Base-by-base conservation (phyloP, 2,113 vertebrate species). In the Uria aalge region DNA sequence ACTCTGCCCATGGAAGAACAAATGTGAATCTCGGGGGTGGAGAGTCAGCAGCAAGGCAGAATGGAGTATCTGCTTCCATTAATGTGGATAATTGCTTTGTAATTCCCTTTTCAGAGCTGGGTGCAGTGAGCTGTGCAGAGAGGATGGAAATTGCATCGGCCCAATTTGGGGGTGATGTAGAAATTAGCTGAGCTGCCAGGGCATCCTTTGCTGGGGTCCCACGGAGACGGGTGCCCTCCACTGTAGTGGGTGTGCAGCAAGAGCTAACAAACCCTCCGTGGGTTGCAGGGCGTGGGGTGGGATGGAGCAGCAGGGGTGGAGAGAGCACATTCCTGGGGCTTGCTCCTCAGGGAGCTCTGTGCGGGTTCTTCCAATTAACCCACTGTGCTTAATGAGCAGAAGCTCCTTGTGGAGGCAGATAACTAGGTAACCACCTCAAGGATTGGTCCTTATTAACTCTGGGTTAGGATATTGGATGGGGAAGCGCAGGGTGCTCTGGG, bases 81-180 rank as follows among this genome's bases (percentile, higher is more conserved):
- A 88, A 86, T 1, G 8, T 22, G 52, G 67, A 34, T 81, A 88
- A 96, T 94, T 96, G 89, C 90, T 97, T 96, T 93, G 85, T 83
- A 74, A 90, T 95, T 91, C 78, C 56, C 74, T 66, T 82, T 62
- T 53, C 75, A 71, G 91, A 88, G 87, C 85, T 8, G 30, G 40
- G 87, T 60, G 90, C 43, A 47, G 43, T 68, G 91, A 93, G 60
- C 93, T 91, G 91, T 93, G 84, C 66, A 66, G 73, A 45, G 43
- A 0, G 2, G 66, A 71, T 78, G 78, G 73, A 75, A 91, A 90
- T 59, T 87, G 56, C 60, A 14, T 21, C 4, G 22, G 62, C 48
- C 43, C 34, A 29, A 4, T 77, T 52, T 68, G 47, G 48, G 67
- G 72, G 36, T 43, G 41, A 68, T 41, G 47, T 10, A 64, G 76